Base-by-base conservation (phyloP, 2,888 invertebrate genomes). In the Campoplex nolae region DNA sequence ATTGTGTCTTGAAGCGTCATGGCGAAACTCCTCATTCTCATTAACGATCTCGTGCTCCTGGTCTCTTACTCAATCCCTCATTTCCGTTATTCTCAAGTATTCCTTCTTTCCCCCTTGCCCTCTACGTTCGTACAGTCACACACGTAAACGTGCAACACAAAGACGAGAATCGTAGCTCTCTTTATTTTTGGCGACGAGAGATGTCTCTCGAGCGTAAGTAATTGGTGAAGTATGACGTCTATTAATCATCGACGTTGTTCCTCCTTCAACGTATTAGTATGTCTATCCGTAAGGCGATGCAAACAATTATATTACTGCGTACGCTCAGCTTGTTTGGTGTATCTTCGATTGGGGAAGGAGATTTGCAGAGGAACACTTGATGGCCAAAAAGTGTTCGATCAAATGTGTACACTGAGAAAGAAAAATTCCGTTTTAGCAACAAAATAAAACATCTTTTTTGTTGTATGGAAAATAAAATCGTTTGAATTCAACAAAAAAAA, bases 81-180 rank as follows among this genome's bases (percentile, higher is more conserved):
- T 79, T 79, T 79, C 79, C 79, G 79, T 70, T 79, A 79, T 70
- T 79, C 54, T 82, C 68, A 65, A 73, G 78, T 71, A 62, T 48
- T 51, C 16, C 42, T 67, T 58, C 28, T 62, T 38, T 56, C 58
- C 35, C 68, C n/a, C 76, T 28, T 6, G 48, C n/a, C 35, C 62
- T 23, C 62, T n/a, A 62, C 70, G 9, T 51, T 65, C 77, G 0
- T 62, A 32, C 51, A 32, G 23, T 51, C 2, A 28, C 68, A n/a
- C 48, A 45, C 9, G 16, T 48, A 51, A 3, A 38, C 3, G 38
- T 38, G 4, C 58, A 32, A 23, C 38, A 32, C 62, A 62, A n/a
- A n/a, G 16, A 76, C 16, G 18, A 4, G 42, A 54, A 38, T 38
- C 38, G 62, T 71, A 62, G 65, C 79, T 79, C 32, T 56, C 56